A percentile compares a stretch with the other conserved stretches of the same genome.
Conservation (phyloP, 2,888 invertebrate species). For the Plebejus anna region DNA sequence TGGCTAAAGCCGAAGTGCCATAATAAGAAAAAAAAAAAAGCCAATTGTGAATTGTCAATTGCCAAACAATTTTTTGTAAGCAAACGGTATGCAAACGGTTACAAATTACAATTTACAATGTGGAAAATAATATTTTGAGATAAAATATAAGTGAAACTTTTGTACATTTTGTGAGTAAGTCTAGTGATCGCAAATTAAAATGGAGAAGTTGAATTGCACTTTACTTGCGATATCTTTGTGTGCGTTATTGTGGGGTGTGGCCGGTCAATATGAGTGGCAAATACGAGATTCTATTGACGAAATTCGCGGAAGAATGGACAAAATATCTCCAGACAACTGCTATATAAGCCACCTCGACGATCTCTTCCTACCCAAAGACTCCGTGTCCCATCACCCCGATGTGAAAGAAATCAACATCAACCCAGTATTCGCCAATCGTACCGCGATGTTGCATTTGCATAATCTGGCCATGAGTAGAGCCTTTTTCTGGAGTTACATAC, state of each 20-base stretch:
- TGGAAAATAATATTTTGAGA: background rate
- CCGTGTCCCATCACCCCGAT: slow-evolving; percentile 94
- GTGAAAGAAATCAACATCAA: slow-evolving; percentile 97
- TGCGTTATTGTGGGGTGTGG: slow-evolving; percentile 81
- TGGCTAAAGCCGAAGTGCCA: too few relatives aligned
- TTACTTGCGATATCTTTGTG: slow-evolving; percentile 62
- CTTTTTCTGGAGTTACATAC: slow-evolving; percentile 96
- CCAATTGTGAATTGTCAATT: too few relatives aligned
- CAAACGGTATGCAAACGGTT: slow-evolving; percentile 3
- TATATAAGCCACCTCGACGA: slow-evolving; percentile 91
- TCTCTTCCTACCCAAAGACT: slow-evolving; percentile 89
- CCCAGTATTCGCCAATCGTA: slow-evolving; percentile 96
- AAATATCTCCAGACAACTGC: slow-evolving; percentile 93
- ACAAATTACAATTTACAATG: background rate
- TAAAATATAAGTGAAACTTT: background rate
- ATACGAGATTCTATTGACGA: slow-evolving; percentile 93
- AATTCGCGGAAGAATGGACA: slow-evolving; percentile 89
- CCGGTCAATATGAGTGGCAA: slow-evolving; percentile 96
- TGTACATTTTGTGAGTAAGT: background rate
- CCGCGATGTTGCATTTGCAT: slow-evolving; percentile 94
- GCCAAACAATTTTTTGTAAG: background rate
- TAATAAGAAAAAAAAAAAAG: background rate
- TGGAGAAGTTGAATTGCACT: slow-evolving; percentile 58
- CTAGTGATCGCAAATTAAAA: slow-evolving; percentile 40
- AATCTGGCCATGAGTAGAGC: slow-evolving; percentile 98